A percentile compares a stretch with the other conserved stretches of the same genome.
phyloP scores from a whole-genome alignment of 2,797 vertebrate species.

The Sebastes cheni region DNA sequence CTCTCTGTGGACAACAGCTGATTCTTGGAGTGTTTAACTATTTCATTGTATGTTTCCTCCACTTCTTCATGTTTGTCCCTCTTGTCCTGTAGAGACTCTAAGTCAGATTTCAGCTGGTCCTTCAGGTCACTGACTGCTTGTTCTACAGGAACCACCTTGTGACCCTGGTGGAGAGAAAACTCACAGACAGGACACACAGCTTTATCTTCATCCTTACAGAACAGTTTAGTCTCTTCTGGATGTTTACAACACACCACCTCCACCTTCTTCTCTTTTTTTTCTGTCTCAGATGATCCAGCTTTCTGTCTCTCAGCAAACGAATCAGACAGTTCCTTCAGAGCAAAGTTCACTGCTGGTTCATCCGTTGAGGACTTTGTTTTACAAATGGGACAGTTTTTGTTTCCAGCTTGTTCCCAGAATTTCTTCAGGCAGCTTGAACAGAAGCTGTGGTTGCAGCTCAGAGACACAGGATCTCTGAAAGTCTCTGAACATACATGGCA shows the following conservation, averaged over 20 bases:
- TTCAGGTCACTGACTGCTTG: not conserved
- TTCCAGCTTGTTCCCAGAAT: slow-evolving; percentile 67
- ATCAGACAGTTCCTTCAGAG: slow-evolving; percentile 26
- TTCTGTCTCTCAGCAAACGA: not conserved
- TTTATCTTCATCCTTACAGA: slow-evolving; percentile 39
- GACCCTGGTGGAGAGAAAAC: no score
- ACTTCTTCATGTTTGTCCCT: not conserved
- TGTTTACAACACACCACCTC: slow-evolving; percentile 10
- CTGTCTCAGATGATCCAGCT: not conserved
- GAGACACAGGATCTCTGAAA: no score
- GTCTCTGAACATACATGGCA: no score
- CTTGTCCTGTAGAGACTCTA: slow-evolving; percentile 25
- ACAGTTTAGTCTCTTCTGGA: not conserved
- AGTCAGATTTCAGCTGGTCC: not conserved
- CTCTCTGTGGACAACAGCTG: slow-evolving; percentile 26
- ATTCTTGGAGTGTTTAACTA: slow-evolving; percentile 3
- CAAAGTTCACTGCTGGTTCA: accelerated
- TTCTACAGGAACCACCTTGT: no score
- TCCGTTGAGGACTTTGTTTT: slow-evolving; percentile 8
- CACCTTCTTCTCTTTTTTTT: not conserved
- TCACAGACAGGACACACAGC: slow-evolving; percentile 21
- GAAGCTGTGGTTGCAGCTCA: slow-evolving; percentile 81
- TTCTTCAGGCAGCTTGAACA: slow-evolving; percentile 76
- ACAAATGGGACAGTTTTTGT: slow-evolving; percentile 41
- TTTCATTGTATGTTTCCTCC: slow-evolving; percentile 1